Evolutionary conservation across 1,140 invertebrate genomes (phyloP).

Genomic region (Drosophila bifasciata): DNA sequence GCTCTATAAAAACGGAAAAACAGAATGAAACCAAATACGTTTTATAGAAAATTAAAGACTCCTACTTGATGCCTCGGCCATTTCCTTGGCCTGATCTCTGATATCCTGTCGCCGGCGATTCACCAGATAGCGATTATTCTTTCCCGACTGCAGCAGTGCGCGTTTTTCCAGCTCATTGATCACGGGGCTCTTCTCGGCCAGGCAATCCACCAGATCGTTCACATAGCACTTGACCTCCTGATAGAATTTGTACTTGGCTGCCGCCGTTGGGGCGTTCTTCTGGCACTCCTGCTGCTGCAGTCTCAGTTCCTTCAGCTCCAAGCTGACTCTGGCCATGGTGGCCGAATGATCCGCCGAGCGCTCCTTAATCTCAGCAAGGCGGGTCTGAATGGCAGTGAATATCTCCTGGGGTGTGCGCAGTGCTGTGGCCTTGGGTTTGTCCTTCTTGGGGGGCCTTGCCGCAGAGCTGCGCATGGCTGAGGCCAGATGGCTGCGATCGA

Average conservation of each 20-base stretch:
- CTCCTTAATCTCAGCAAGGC: slow-evolving; percentile 84
- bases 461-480: slow-evolving; percentile 47
- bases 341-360: slow-evolving; percentile 86
- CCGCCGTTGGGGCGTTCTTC: slow-evolving; percentile 88
- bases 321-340: slow-evolving; percentile 85
- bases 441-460: slow-evolving; percentile 68
- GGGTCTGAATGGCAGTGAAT: slow-evolving; percentile 78
- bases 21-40: neutral
- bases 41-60: neutral
- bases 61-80: slow-evolving; percentile 88
- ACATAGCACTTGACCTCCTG: slow-evolving; percentile 98
- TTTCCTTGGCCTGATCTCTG: slow-evolving; percentile 96
- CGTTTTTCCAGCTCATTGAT: slow-evolving; percentile 92
- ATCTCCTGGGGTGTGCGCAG: slow-evolving; percentile 87
- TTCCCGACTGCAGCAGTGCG: slow-evolving; percentile 89
- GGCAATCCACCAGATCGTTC: slow-evolving; percentile 97
- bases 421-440: slow-evolving; percentile 81
- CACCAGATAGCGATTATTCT: slow-evolving; percentile 90
- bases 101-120: slow-evolving; percentile 94
- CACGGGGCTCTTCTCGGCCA: slow-evolving; percentile 94
- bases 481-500: slow-evolving; percentile 53
- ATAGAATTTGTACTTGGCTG: slow-evolving; percentile 94
- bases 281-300: slow-evolving; percentile 87
- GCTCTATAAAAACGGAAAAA: slow-evolving; percentile 40
- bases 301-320: slow-evolving; percentile 87